phyloP scores from a whole-genome alignment of 2,113 vertebrate genomes.

The Rutilus rutilus region DNA sequence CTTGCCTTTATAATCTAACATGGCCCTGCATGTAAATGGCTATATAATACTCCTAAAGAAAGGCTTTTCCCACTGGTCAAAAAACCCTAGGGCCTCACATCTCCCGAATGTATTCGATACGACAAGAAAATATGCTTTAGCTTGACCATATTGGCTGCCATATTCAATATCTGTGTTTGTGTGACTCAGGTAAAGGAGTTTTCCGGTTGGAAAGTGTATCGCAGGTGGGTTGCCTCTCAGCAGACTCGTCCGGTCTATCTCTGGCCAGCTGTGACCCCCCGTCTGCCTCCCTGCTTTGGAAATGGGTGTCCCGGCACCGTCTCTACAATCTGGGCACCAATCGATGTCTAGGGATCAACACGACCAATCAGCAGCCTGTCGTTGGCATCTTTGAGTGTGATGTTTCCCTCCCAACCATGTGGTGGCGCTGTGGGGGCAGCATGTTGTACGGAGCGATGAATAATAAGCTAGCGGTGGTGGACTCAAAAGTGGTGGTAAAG shows the following conservation, averaged over 20 bases:
- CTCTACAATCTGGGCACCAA: slow-evolving; percentile 87
- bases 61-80: slow-evolving; percentile 38
- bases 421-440: slow-evolving; percentile 84
- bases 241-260: slow-evolving; percentile 70
- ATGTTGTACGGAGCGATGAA: slow-evolving; percentile 75
- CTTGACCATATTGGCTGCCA: background rate
- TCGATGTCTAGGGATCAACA: slow-evolving; percentile 85
- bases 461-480: slow-evolving; percentile 76
- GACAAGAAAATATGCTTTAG: slow-evolving; percentile 3
- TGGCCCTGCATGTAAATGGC: slow-evolving; percentile 50
- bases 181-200: slow-evolving; percentile 80
- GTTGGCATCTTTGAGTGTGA: slow-evolving; percentile 85
- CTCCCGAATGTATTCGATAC: background rate
- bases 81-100: slow-evolving; percentile 11
- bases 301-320: slow-evolving; percentile 87
- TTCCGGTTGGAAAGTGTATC: slow-evolving; percentile 86
- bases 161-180: background rate
- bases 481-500: slow-evolving; percentile 78
- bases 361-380: slow-evolving; percentile 72
- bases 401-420: slow-evolving; percentile 68
- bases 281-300: slow-evolving; percentile 87
- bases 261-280: slow-evolving; percentile 80
- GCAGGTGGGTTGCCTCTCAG: slow-evolving; percentile 79
- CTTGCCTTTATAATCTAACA: slow-evolving; percentile 47
- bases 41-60: slow-evolving; percentile 43